Percentiles rank a stretch among this genome's conserved stretches.
Conservation (phyloP, 2,888 invertebrate genomes). For the Conops quadrifasciatus region DNA sequence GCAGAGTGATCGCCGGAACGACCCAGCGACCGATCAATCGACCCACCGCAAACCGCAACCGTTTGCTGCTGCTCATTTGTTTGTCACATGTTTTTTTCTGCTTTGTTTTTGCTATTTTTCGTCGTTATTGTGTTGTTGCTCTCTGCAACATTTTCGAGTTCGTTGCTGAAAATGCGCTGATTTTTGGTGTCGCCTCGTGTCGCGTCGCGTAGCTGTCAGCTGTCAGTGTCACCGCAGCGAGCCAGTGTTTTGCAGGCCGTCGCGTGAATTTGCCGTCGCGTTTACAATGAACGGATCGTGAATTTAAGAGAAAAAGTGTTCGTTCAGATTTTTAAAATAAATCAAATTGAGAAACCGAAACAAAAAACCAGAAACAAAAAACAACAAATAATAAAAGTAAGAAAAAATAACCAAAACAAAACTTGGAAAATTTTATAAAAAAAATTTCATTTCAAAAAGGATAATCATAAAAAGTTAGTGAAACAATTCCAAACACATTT, state of each 20-base stretch:
- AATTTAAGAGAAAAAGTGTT: not conserved
- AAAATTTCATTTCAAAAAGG: not conserved
- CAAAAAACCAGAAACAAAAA: not conserved
- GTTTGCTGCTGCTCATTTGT: constrained; percentile 20
- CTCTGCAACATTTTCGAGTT: constrained; percentile 11
- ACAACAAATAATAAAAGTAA: too few species aligned
- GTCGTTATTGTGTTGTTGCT: constrained; percentile 13
- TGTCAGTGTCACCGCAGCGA: constrained; percentile 18
- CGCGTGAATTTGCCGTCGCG: constrained; percentile 30
- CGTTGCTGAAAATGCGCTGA: constrained; percentile 14
- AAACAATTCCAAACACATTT: too few species aligned
- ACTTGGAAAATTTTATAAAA: not conserved
- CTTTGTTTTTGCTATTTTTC: not conserved
- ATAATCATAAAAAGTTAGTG: too few species aligned
- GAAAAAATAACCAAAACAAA: not conserved
- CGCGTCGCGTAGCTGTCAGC: not conserved
- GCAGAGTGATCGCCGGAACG: constrained; percentile 6
- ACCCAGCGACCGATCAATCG: not conserved
- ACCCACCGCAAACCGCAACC: constrained; percentile 8
- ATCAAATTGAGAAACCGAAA: not conserved
- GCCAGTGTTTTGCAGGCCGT: constrained; percentile 3
- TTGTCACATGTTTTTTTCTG: constrained; percentile 3
- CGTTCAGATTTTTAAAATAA: constrained; percentile 4
- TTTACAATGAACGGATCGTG: not conserved
- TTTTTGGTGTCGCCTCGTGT: constrained; percentile 22